Base-by-base conservation (phyloP, 2,888 invertebrate genomes). In the Euzophera pinguis region DNA sequence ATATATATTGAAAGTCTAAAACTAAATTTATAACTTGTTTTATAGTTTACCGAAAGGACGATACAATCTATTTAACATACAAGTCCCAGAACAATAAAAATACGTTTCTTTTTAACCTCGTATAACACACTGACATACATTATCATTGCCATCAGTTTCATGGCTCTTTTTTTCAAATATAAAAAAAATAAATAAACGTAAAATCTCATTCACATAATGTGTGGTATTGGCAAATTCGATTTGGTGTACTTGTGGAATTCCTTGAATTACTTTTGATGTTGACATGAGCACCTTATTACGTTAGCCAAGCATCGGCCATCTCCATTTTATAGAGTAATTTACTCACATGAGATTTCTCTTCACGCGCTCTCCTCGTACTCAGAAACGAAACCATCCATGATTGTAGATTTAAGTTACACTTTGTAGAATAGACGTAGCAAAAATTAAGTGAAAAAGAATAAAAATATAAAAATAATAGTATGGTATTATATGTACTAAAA, bases 291-390 rank as follows among this genome's bases (percentile, higher is more conserved):
- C 12, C n/a, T n/a, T 34, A 35, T 43, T 50, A 43, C 42, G 42
- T 35, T 43, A 27, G 42, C 37, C 13, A 22, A 50, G 41, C 50
- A 43, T 35, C 37, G 43, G 42, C 34, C 50, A 50, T 50, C 50
- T 50, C 22, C 50, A 43, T 50, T 50, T 50, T 50, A 50, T 50
- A 42, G 50, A 35, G 43, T 27, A 50, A 50, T 50, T 43, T 50
- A n/a, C n/a, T n/a, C n/a, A 43, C 43, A 35, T 34, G 34, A 50
- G 50, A 50, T 50, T 50, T 50, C 50, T 50, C 50, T 50, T 43
- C 43, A 43, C 22, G 22, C 16, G 22, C 12, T 37, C 22, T 39
- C 27, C 37, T 27, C 39, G 27, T n/a, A 8, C 32, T 5, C 50
- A 41, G 50, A 41, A 35, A 35, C 12, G 17, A 34, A 17, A 34